Evolutionary conservation across 2,888 invertebrate species (phyloP).

Genomic region (Cosmorhoe ocellata): DNA sequence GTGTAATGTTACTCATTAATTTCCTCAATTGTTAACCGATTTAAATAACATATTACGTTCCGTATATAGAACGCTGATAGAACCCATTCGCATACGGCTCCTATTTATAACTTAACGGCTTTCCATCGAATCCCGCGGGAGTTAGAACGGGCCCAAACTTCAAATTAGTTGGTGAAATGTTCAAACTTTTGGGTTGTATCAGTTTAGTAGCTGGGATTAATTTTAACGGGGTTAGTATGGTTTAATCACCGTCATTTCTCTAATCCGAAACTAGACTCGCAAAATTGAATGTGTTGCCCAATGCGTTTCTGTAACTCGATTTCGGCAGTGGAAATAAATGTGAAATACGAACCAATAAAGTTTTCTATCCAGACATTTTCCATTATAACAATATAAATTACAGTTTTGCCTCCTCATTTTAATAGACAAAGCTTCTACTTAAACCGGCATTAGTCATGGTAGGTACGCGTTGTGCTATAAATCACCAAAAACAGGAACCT

Average conservation of each 20-base stretch:
- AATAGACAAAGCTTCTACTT: slow-evolving; percentile 56
- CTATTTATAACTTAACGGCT: slow-evolving; percentile 42
- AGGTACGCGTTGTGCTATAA: slow-evolving; percentile 65
- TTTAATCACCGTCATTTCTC: slow-evolving; percentile 36
- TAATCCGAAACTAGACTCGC: slow-evolving; percentile 23
- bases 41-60: too few species aligned
- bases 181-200: slow-evolving; percentile 61
- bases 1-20: too few species aligned
- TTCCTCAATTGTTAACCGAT: too few species aligned
- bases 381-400: slow-evolving; percentile 30
- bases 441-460: slow-evolving; percentile 68
- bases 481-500: slow-evolving; percentile 75
- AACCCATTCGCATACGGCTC: slow-evolving; percentile 33
- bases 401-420: slow-evolving; percentile 43
- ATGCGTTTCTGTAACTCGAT: slow-evolving; percentile 5
- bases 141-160: slow-evolving; percentile 48
- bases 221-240: slow-evolving; percentile 43
- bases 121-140: slow-evolving; percentile 47
- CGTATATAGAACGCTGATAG: background rate
- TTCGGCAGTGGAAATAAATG: background rate
- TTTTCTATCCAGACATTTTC: slow-evolving; percentile 12
- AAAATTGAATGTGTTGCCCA: slow-evolving; percentile 11
- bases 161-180: slow-evolving; percentile 59
- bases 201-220: slow-evolving; percentile 47
- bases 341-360: too few species aligned